Evolutionary conservation across 1,140 invertebrate genomes (phyloP), one percentile per base, ranked within the genome.

Genomic region (Diabrotica virgifera): DNA sequence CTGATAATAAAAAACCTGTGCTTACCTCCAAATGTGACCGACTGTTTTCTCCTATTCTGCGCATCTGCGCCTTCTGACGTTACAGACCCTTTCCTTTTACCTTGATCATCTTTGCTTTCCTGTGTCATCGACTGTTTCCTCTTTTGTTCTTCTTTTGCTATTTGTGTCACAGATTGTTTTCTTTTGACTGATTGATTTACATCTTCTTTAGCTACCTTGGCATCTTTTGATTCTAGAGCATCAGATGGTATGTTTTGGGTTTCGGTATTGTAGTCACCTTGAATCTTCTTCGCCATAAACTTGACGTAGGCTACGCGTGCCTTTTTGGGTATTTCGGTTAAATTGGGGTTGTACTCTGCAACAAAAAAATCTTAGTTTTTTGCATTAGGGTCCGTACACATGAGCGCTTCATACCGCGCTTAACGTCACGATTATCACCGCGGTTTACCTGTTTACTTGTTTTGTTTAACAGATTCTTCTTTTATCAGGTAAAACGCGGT

Each of bases 281-380:
- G 84, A 46, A 88, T 82, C 69, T 87, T 86, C 59, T 82, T 87
- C 50, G 88, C 85, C 85, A 93, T 93, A 74, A 94, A 94, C 77
- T 93, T 93, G 36, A 90, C 91, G 70, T 93, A 93, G 3, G 92
- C 92, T 12, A 93, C 85, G 71, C 91, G 82, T 0, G 91, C 90
- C 0, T 86, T 86, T 5, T 89, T 87, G 0, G 90, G 85, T 0
- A 92, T 86, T 6, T 85, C 85, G 6, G 86, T 85, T 46, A 93
- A 77, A 74, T 89, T 90, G 0, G 92, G 92, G 83, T 93, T 94
- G 75, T 89, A 93, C 74, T 91, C 89, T 87, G 77, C 71, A 66
- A 69, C 24, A 24, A 24, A 24, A 24, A 14, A n/a, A 11, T 9
- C 11, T 14, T 57, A 57, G 55, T 9, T 3, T 1, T 55, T 55